Percentiles rank a stretch among this genome's conserved stretches.
Evolutionary conservation across 2,888 invertebrate genomes (phyloP).

Genomic region (Achlya flavicornis): DNA sequence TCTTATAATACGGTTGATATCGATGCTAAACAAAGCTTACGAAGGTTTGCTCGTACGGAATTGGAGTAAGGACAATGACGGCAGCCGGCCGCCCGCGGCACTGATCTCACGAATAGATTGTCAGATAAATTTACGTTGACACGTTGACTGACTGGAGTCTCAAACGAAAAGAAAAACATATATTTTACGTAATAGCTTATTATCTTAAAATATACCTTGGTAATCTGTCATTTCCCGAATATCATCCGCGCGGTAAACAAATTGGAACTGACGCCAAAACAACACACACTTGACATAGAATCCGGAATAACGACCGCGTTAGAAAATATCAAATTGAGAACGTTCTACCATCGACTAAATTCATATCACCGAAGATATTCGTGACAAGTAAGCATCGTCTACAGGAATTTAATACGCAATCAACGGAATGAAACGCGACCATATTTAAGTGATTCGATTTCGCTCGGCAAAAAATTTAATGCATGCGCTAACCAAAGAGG

Average conservation of each 20-base stretch:
- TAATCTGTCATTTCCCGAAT: slow-evolving; percentile 3
- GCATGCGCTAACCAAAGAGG: too few relatives aligned
- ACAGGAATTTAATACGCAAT: too few relatives aligned
- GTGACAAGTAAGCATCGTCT: too few relatives aligned
- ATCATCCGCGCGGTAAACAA: not conserved
- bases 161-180: slow-evolving; percentile 11
- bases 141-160: slow-evolving; percentile 16
- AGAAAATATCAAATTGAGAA: too few relatives aligned
- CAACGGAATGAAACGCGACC: too few relatives aligned
- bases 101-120: slow-evolving; percentile 14
- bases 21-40: slow-evolving; percentile 44
- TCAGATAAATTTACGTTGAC: slow-evolving; percentile 41
- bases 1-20: slow-evolving; percentile 41
- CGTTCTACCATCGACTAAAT: too few relatives aligned
- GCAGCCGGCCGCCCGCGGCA: slow-evolving; percentile 20
- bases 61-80: slow-evolving; percentile 34
- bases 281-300: not conserved
- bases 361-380: too few relatives aligned
- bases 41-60: slow-evolving; percentile 32
- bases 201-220: not conserved
- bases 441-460: too few relatives aligned
- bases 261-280: not conserved
- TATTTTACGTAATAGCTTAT: slow-evolving; percentile 8
- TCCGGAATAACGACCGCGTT: not conserved
- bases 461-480: too few relatives aligned